phyloP scores from a whole-genome alignment of 2,113 vertebrate genomes.

The Serilophus lunatus region DNA sequence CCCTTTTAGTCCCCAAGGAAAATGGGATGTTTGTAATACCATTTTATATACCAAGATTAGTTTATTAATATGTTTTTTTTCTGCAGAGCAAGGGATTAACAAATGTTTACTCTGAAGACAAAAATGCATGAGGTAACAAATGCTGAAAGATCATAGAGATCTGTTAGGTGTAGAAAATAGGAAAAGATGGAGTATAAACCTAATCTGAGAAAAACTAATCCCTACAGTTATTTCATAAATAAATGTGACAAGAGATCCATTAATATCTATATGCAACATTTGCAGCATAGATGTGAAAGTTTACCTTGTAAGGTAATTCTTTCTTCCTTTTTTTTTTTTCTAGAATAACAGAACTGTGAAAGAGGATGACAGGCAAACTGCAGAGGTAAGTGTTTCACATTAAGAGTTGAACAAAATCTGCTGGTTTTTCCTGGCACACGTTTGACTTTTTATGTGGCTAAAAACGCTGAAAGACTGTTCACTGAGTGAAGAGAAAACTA shows the following conservation, averaged over 20 bases:
- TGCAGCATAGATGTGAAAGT: neutral
- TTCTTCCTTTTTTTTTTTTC: neutral
- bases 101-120: neutral
- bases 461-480: neutral
- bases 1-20: neutral
- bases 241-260: neutral
- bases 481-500: neutral
- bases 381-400: conserved; percentile 17
- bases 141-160: neutral
- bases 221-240: neutral
- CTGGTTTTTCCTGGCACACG: neutral
- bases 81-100: neutral
- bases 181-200: neutral
- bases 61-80: neutral
- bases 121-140: neutral
- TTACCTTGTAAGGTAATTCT: neutral
- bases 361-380: conserved; percentile 32
- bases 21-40: neutral
- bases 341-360: conserved; percentile 45
- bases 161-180: neutral
- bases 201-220: neutral
- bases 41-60: neutral
- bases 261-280: neutral
- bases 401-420: neutral
- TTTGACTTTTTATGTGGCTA: neutral